Evolutionary conservation across 2,113 vertebrate genomes (phyloP).

Genomic region (Phoenicopterus ruber): DNA sequence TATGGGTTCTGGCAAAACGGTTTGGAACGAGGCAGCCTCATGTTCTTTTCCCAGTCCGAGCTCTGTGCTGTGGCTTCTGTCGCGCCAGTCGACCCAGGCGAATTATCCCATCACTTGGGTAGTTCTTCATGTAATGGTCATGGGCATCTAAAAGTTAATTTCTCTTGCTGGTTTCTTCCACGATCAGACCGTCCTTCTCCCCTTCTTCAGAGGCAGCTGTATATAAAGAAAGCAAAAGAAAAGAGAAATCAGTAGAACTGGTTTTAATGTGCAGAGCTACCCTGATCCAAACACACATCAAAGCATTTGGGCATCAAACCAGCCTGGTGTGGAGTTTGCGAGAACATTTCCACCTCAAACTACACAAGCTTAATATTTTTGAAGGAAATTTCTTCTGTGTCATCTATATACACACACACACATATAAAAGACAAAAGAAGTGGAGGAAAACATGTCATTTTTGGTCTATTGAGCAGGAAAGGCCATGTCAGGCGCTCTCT

Average conservation of each 20-base stretch:
- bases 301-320: not conserved
- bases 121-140: not conserved
- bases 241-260: not conserved
- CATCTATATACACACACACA: not conserved
- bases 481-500: not conserved
- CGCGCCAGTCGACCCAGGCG: rapidly evolving
- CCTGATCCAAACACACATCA: not conserved
- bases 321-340: not conserved
- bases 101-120: not conserved
- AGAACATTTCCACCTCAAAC: conserved; percentile 41
- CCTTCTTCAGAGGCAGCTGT: not conserved
- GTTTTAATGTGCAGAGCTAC: not conserved
- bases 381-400: not conserved
- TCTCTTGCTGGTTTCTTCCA: not conserved
- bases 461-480: not conserved
- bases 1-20: not conserved
- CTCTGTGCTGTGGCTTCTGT: not conserved
- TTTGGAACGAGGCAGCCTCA: not conserved
- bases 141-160: rapidly evolving
- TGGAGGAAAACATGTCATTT: rapidly evolving
- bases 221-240: rapidly evolving
- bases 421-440: not conserved
- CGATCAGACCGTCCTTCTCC: rapidly evolving
- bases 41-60: not conserved
- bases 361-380: not conserved